phyloP scores from a whole-genome alignment of 2,113 vertebrate genomes.

The Elachura formosa region DNA sequence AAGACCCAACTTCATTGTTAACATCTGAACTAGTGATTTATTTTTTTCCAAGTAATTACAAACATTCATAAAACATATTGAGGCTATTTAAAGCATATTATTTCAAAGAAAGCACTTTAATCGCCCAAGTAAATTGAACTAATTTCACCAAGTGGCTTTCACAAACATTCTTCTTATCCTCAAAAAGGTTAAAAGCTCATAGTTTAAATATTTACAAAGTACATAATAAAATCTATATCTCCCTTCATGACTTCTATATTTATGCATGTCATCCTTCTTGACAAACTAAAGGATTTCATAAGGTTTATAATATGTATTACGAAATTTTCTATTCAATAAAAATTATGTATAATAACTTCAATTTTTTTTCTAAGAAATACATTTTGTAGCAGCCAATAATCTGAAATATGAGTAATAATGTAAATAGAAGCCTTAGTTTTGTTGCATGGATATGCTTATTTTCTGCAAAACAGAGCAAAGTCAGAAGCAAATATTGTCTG shows the following conservation, averaged over 20 bases:
- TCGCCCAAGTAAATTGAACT: conserved; percentile 17
- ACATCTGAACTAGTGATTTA: not conserved
- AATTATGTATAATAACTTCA: not conserved
- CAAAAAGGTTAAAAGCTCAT: conserved; percentile 22
- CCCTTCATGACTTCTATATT: not conserved
- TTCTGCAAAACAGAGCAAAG: not conserved
- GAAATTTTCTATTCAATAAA: not conserved
- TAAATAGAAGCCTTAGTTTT: not conserved
- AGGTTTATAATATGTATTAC: not conserved
- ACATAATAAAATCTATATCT: not conserved
- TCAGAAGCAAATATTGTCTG: not conserved
- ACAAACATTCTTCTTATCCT: conserved; percentile 15
- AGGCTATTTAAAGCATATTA: conserved; percentile 38
- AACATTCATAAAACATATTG: conserved; percentile 18
- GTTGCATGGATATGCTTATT: not conserved
- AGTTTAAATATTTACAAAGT: not conserved
- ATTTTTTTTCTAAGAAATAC: not conserved
- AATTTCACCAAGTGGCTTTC: not conserved
- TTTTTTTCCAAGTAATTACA: conserved; percentile 48
- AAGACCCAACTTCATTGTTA: not conserved
- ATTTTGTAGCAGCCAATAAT: not conserved
- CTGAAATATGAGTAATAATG: not conserved
- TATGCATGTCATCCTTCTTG: rapidly evolving
- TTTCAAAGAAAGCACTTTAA: conserved; percentile 26
- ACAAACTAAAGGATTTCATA: not conserved